Base-by-base conservation (phyloP, 2,888 invertebrate species). In the Romanomermis culicivorax region DNA sequence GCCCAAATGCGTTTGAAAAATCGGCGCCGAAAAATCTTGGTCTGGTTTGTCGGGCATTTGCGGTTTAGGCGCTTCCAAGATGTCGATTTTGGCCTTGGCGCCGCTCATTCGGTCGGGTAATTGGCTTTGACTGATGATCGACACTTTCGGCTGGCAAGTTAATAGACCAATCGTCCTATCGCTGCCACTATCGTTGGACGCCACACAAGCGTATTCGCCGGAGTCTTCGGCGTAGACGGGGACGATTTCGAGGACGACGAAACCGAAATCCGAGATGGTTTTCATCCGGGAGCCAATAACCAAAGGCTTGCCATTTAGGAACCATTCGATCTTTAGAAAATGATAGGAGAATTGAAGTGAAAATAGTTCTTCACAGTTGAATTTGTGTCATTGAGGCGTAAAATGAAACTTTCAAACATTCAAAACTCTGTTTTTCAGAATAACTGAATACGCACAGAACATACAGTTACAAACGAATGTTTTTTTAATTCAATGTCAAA, bases 191-290 rank as follows among this genome's bases (percentile, higher is more conserved):
- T 56, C 17, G 57, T 64, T 64, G 36, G 60, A 56, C 14, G 64
- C 64, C 29, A 61, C 56, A 55, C 62, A 62, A 29, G 59, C 59
- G 60, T 62, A 63, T 51, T 64, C 64, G 52, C 66, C 66, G 27
- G 60, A 82, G 70, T 95, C 95, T 55, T 88, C 79, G 70, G 85
- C 84, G 65, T 88, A 87, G 57, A 89, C 85, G 58, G 88, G 89
- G 50, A 85, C 81, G 55, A 95, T 82, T 75, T 95, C 95, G 58
- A 97, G 77, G 62, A 93, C 89, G 3, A 93, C 91, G 70, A 88
- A 91, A 54, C 95, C 93, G 72, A 95, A 93, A 69, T 95, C 93
- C 66, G 88, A 86, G 62, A 89, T 87, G 0, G 91, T 91, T 72
- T 91, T 91, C 61, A 89, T 82, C 67, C 89, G 79, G 2, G 86